A percentile compares a stretch with the other conserved stretches of the same genome.
Evolutionary conservation across 2,113 vertebrate genomes (phyloP).

Genomic region (Lamprotornis superbus): DNA sequence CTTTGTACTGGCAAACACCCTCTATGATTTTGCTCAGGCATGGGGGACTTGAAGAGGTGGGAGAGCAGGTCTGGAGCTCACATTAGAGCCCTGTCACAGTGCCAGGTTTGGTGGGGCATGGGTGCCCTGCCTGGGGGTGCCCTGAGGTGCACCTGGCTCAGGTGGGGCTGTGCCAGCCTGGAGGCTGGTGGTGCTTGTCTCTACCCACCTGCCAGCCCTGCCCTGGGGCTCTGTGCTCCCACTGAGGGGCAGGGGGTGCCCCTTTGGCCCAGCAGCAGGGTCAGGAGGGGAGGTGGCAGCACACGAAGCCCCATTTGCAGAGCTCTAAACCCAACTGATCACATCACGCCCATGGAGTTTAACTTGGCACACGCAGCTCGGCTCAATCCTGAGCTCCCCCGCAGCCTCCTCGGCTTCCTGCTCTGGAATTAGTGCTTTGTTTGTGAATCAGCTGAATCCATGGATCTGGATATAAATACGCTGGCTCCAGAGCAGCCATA

Average conservation of each 20-base stretch:
- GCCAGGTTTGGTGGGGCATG: background rate
- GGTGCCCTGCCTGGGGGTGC: fast-evolving
- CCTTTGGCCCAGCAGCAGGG: background rate
- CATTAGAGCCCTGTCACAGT: fast-evolving
- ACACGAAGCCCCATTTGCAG: fast-evolving
- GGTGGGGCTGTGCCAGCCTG: background rate
- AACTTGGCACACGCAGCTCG: background rate
- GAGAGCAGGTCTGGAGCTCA: background rate
- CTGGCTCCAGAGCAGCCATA: constrained; percentile 72
- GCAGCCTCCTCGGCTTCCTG: background rate
- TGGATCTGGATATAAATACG: constrained; percentile 65
- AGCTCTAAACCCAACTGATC: background rate
- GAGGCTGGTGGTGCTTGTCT: too few relatives aligned
- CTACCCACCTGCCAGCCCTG: background rate
- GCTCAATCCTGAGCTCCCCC: background rate
- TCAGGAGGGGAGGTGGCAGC: background rate
- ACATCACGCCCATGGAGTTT: fast-evolving
- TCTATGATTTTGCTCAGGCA: fast-evolving
- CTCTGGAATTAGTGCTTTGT: constrained; percentile 71
- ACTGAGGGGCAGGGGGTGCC: background rate
- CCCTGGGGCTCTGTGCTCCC: background rate
- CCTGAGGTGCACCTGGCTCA: background rate
- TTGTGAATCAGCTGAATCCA: constrained; percentile 64
- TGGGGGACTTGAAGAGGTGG: fast-evolving
- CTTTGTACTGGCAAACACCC: fast-evolving